Base-by-base conservation (phyloP, 37 sponge, comb jelly and placozoan genomes). In the Spongilla lacustris region DNA sequence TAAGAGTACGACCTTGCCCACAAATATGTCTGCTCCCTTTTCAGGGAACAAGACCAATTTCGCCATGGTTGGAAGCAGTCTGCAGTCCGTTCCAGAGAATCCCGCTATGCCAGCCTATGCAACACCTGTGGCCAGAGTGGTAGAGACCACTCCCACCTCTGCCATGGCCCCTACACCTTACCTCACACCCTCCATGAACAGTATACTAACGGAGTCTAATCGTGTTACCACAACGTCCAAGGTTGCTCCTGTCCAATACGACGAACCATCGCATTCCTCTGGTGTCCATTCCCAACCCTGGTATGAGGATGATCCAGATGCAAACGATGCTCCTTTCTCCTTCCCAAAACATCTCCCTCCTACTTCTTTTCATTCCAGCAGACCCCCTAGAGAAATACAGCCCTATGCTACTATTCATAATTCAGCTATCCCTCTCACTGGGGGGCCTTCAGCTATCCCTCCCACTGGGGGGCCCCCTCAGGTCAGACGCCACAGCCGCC, bases 381-480 rank as follows among this genome's bases (percentile, higher is more conserved):
- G 78, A 23, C 26, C 27, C 24, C 38, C 48, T 13, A 28, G 28
- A 24, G 58, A 77, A 4, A 77, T 77, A 37, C 78, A 77, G 48
- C 78, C 78, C 24, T 77, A 77, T 27, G 78, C 78, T 26, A 36
- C 24, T 19, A 50, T 77, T 48, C 78, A 38, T 4, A 77, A 77
- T 49, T 77, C 78, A 77, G 78, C 78, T 24, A 77, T 77, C 8
- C 78, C 78, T 34, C 36, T n/a, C 14, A 58, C 19, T 58, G 58
- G 19, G 11, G 19, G n/a, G n/a, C n/a, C n/a, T 49, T 77, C 78
- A 77, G 78, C 78, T 24, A 77, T 77, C 8, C 78, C 78, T 34
- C 36, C 3, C 14, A 58, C 19, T 58, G 58, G 19, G 11, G 19
- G n/a, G n/a, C n/a, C 58, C 11, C 19, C 58, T 19, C 58, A 17